Percentiles rank a stretch among this genome's conserved stretches.
These are phyloP conservation scores for Dasyurus viverrinus DNA, from an alignment of 2,113 vertebrate genomes.

Conservation along the genomic window DNA sequence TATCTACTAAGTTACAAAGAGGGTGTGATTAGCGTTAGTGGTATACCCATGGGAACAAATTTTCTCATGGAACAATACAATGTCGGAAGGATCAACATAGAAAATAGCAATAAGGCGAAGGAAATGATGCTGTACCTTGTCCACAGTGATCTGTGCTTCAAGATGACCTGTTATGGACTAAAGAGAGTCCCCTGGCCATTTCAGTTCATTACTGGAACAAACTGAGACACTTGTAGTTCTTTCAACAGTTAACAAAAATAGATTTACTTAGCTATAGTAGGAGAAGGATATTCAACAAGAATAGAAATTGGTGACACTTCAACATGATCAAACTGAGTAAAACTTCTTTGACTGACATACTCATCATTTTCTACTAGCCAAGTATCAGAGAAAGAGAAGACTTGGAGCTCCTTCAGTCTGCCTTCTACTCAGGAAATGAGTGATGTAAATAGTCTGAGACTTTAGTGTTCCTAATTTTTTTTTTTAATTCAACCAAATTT, in stretches of 20 bases:
- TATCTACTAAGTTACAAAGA: not conserved
- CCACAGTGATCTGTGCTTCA: not conserved
- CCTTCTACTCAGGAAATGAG: not conserved
- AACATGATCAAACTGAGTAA: not conserved
- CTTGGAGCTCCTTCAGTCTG: not conserved
- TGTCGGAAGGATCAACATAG: not conserved
- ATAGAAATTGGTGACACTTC: not conserved
- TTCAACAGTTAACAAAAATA: not conserved
- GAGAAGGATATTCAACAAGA: not conserved
- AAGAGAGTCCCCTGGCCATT: not conserved
- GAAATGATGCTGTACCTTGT: not conserved
- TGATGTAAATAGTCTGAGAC: not conserved
- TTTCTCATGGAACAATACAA: not conserved
- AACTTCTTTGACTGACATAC: not conserved
- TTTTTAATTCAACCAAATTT: not conserved
- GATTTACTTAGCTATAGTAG: not conserved
- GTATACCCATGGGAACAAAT: not conserved
- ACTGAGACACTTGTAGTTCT: not conserved
- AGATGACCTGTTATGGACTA: not conserved
- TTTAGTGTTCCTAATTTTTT: not conserved
- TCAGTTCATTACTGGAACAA: not conserved
- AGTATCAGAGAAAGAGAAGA: not conserved
- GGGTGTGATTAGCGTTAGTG: not conserved
- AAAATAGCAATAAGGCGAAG: not conserved
- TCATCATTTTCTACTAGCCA: not conserved